Conservation (phyloP, 2,888 invertebrate genomes). For the Chrysotoxum bicinctum region DNA sequence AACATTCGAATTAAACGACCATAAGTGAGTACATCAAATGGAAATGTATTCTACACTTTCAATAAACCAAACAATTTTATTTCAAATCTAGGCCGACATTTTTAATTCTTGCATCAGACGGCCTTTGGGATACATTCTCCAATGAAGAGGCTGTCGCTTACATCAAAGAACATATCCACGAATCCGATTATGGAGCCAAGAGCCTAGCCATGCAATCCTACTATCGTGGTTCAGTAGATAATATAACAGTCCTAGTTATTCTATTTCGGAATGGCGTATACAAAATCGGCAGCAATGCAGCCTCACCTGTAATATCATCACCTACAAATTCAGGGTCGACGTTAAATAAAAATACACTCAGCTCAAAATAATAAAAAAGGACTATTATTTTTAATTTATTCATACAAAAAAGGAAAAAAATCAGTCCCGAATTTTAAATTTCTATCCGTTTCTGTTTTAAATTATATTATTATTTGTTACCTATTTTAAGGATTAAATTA, state of each 20-base stretch:
- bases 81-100: slow-evolving; percentile 86
- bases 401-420: slow-evolving; percentile 1
- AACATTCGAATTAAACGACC: slow-evolving; percentile 93
- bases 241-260: slow-evolving; percentile 96
- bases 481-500: slow-evolving; percentile 58
- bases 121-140: slow-evolving; percentile 97
- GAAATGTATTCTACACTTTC: neutral
- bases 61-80: slow-evolving; percentile 4
- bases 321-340: slow-evolving; percentile 39
- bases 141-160: slow-evolving; percentile 97
- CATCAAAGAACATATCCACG: slow-evolving; percentile 91
- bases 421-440: slow-evolving; percentile 30
- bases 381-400: neutral
- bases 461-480: slow-evolving; percentile 39
- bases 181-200: slow-evolving; percentile 94
- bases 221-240: slow-evolving; percentile 95
- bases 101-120: slow-evolving; percentile 96
- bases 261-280: slow-evolving; percentile 86
- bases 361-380: slow-evolving; percentile 62
- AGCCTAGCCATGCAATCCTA: slow-evolving; percentile 95
- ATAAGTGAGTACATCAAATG: slow-evolving; percentile 82
- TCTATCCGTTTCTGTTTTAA: slow-evolving; percentile 27
- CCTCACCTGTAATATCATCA: slow-evolving; percentile 30
- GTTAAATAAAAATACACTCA: slow-evolving; percentile 49
- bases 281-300: slow-evolving; percentile 74